These are phyloP conservation scores for Malurus cyaneus DNA, from an alignment of 2,113 vertebrate species.

Conservation along the genomic window DNA sequence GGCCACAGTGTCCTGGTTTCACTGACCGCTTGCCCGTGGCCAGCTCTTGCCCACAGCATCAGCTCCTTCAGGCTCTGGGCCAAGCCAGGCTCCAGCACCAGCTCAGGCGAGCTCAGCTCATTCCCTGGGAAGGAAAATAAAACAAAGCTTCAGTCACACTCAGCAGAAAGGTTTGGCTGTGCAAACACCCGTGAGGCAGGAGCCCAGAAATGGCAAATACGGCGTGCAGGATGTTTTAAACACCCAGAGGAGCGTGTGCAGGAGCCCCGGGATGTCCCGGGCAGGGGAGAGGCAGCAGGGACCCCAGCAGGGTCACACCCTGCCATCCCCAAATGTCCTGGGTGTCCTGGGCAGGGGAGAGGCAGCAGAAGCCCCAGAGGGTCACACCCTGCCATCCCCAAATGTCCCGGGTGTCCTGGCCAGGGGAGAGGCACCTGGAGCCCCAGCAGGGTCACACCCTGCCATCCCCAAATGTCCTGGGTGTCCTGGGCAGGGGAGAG, in stretches of 20 bases:
- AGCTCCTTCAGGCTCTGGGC: background rate
- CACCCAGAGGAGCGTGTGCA: fast-evolving
- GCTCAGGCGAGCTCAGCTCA: background rate
- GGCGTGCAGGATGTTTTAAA: fast-evolving
- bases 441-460: background rate
- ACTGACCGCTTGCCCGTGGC: background rate
- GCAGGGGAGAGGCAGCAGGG: background rate
- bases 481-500: no score
- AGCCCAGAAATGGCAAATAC: fast-evolving
- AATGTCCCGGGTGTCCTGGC: no score
- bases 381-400: no score
- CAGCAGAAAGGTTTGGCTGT: background rate
- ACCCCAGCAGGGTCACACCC: background rate
- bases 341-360: no score
- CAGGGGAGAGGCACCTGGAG: no score
- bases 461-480: background rate
- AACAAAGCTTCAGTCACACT: background rate
- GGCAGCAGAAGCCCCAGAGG: no score
- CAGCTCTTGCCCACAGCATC: background rate
- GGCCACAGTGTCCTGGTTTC: background rate
- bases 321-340: background rate
- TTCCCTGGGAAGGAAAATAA: background rate
- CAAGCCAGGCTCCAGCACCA: background rate
- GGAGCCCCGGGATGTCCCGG: background rate
- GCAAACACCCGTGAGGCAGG: fast-evolving